A percentile compares a stretch with the other conserved stretches of the same genome.
Conservation (phyloP, 2,797 vertebrate species). For the Pteropus rufus region DNA sequence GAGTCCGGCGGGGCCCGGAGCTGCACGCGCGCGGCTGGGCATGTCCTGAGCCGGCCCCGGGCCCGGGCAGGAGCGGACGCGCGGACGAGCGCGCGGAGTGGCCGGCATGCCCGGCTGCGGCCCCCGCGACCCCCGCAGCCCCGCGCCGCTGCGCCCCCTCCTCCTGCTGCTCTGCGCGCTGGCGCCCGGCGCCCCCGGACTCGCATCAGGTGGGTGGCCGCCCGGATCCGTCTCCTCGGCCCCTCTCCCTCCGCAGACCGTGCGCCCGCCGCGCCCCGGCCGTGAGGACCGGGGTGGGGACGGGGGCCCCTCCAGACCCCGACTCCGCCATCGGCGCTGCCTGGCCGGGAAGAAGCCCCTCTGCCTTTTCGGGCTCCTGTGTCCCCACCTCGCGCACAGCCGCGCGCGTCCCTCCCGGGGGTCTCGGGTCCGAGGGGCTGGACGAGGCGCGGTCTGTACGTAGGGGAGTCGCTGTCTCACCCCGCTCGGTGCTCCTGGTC, state of each 20-base stretch:
- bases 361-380: neutral
- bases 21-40: neutral
- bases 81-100: neutral
- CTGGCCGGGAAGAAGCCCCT: neutral
- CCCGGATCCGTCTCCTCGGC: neutral
- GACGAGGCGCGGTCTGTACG: neutral
- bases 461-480: neutral
- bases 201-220: conserved; percentile 67
- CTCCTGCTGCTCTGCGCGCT: conserved; percentile 57
- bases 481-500: neutral
- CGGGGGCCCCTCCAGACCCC: neutral
- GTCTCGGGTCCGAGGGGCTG: neutral
- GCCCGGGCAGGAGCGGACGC: neutral
- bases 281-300: neutral
- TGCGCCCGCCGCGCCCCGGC: too few relatives aligned
- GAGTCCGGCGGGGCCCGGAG: neutral
- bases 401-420: neutral
- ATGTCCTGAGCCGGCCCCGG: neutral
- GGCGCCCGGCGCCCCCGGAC: neutral
- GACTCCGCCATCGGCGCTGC: neutral
- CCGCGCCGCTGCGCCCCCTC: neutral
- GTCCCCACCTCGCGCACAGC: neutral
- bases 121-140: neutral
- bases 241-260: neutral
- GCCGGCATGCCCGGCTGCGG: neutral